Conservation (phyloP, 2,797 vertebrate genomes). For the Rhynchonycteris naso region DNA sequence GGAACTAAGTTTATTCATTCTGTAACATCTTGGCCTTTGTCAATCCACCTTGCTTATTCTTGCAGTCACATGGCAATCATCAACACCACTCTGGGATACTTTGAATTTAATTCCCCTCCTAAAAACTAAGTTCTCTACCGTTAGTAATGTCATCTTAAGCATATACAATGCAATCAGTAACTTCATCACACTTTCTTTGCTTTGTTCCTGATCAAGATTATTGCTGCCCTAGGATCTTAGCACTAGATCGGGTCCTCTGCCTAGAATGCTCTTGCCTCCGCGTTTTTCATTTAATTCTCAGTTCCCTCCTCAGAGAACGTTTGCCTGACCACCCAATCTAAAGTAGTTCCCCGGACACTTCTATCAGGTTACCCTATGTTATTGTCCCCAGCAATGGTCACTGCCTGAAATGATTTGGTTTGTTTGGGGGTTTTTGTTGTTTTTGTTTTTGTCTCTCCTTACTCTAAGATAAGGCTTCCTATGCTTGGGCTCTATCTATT, state of each 20-base stretch:
- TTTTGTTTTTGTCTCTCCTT: neutral
- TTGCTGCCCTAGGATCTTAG: neutral
- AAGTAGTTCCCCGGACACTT: neutral
- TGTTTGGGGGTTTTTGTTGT: too few relatives aligned
- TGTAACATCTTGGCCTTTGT: constrained; percentile 11
- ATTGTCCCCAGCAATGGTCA: neutral
- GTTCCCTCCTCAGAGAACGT: neutral
- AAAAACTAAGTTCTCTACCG: neutral
- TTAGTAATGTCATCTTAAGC: neutral
- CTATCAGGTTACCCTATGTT: neutral
- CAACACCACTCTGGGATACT: neutral
- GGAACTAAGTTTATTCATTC: neutral
- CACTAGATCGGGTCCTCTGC: neutral
- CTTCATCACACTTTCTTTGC: neutral
- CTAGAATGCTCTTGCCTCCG: neutral
- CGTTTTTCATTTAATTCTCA: neutral
- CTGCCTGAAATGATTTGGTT: neutral
- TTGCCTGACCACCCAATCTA: neutral
- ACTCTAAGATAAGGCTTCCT: neutral
- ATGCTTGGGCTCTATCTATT: neutral
- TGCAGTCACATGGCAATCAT: neutral
- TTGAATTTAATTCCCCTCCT: neutral
- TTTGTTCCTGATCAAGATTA: constrained; percentile 18
- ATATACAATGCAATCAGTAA: neutral
- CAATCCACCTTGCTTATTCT: neutral